Evolutionary conservation across 64 coral and sea anemone genomes (phyloP).

Genomic region (Acropora yongei): DNA sequence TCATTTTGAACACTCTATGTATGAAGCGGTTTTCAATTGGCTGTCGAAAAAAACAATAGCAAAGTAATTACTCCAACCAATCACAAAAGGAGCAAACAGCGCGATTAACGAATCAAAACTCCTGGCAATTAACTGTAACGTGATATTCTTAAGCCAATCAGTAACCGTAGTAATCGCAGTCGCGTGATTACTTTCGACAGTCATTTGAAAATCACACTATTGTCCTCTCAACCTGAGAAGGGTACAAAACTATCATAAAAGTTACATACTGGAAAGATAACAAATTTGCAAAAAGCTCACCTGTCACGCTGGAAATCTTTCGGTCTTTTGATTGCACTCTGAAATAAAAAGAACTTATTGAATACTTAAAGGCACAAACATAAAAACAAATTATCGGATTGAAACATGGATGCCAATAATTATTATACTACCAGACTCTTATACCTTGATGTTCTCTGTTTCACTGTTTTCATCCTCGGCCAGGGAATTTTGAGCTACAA

Average conservation of each 20-base stretch:
- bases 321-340: constrained; percentile 80
- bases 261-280: background rate
- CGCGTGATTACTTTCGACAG: too few relatives aligned
- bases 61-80: too few relatives aligned
- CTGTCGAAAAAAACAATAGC: too few relatives aligned
- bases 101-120: too few relatives aligned
- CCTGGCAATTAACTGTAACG: too few relatives aligned
- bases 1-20: too few relatives aligned
- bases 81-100: too few relatives aligned
- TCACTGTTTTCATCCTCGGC: background rate
- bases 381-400: background rate
- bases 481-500: constrained; percentile 22
- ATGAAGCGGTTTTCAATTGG: too few relatives aligned
- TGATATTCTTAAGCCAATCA: too few relatives aligned
- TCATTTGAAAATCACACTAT: too few relatives aligned
- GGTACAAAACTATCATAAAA: background rate
- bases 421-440: background rate
- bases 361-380: background rate
- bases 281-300: background rate
- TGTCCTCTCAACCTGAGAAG: background rate
- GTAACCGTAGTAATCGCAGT: too few relatives aligned
- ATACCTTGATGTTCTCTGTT: background rate
- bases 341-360: background rate
- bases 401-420: background rate
- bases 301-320: constrained; percentile 78